Conservation (phyloP, 1,140 invertebrate genomes). For the Anoplophora glabripennis region DNA sequence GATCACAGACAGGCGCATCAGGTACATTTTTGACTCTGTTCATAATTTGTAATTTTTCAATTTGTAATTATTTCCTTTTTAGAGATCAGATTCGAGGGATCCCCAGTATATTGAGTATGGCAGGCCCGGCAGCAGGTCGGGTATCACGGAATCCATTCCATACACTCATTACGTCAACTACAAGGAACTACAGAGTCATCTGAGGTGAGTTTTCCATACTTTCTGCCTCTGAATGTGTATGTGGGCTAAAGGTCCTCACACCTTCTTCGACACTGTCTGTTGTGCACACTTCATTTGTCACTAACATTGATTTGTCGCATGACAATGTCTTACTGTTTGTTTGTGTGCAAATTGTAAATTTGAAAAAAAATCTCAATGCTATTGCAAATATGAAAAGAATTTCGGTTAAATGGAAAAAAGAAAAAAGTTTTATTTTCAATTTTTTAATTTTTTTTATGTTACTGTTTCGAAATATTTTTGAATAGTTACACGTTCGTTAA, state of each 20-base stretch:
- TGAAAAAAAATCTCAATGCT: too few relatives aligned
- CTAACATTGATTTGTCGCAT: constrained; percentile 38
- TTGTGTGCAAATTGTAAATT: too few relatives aligned
- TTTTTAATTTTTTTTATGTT: too few relatives aligned
- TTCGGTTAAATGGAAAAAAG: too few relatives aligned
- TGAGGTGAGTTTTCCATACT: constrained; percentile 57
- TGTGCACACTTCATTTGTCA: constrained; percentile 39
- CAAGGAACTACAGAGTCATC: constrained; percentile 77
- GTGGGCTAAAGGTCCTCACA: not conserved
- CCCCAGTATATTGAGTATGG: constrained; percentile 41
- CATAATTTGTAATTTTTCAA: not conserved
- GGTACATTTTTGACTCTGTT: constrained; percentile 8
- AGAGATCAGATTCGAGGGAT: constrained; percentile 24
- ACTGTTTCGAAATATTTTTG: too few relatives aligned
- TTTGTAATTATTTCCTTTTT: constrained; percentile 6
- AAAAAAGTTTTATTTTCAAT: too few relatives aligned
- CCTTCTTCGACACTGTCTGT: constrained; percentile 5
- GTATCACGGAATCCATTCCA: constrained; percentile 57
- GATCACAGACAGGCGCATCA: constrained; percentile 27
- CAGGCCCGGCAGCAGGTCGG: constrained; percentile 56
- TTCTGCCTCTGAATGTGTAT: constrained; percentile 5
- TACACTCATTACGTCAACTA: constrained; percentile 81
- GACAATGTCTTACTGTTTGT: constrained; percentile 10
- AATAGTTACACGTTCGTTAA: too few relatives aligned
- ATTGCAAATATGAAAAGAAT: too few relatives aligned